Percentiles rank a stretch among this genome's conserved stretches.
Conservation (phyloP, 2,888 invertebrate genomes). For the Acleris sparsana region DNA sequence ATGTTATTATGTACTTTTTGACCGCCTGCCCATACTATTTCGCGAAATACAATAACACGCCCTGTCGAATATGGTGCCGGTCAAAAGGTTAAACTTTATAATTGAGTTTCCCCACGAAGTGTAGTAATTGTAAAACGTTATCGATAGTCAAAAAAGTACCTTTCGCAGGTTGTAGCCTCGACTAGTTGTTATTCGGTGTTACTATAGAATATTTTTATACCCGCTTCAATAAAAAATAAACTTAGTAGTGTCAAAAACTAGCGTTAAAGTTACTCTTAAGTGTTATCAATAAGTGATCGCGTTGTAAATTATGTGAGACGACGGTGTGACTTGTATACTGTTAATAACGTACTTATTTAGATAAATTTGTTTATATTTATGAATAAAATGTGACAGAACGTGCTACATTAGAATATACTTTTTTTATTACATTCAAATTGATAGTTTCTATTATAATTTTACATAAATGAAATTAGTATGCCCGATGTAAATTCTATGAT, state of each 20-base stretch:
- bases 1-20: too few species aligned
- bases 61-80: background rate
- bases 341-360: conserved; percentile 32
- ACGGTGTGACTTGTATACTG: conserved; percentile 29
- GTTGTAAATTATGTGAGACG: conserved; percentile 30
- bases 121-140: conserved; percentile 11
- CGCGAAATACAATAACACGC: too few species aligned
- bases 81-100: background rate
- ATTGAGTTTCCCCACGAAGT: conserved; percentile 9
- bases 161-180: conserved; percentile 52
- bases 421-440: too few species aligned
- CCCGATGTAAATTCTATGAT: too few species aligned
- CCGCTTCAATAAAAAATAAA: conserved; percentile 51
- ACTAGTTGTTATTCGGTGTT: conserved; percentile 49
- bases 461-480: too few species aligned
- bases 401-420: too few species aligned
- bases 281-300: conserved; percentile 34
- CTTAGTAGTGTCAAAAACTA: conserved; percentile 43
- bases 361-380: conserved; percentile 23
- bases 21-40: too few species aligned
- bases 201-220: conserved; percentile 69
- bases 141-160: conserved; percentile 39
- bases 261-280: conserved; percentile 33
- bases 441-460: too few species aligned
- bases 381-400: background rate